phyloP scores from a whole-genome alignment of 2,113 vertebrate species.

The Scomber scombrus region DNA sequence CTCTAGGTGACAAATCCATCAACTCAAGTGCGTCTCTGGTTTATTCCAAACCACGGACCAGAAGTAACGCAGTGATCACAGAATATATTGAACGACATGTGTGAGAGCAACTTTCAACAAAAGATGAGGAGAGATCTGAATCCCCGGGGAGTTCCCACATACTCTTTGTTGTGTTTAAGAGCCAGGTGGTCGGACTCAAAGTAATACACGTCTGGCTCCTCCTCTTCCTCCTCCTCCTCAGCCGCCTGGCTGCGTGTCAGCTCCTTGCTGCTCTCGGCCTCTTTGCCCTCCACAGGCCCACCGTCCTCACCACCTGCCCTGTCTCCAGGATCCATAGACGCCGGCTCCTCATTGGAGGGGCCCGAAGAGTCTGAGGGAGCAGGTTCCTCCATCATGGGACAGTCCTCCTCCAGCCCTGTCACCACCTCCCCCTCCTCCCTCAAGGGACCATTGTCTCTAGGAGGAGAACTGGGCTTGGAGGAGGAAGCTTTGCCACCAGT shows the following conservation, averaged over 20 bases:
- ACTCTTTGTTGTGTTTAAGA: constrained; percentile 99
- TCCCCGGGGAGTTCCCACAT: constrained; percentile 85
- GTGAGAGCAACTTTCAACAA: constrained; percentile 34
- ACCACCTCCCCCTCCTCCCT: constrained; percentile 87
- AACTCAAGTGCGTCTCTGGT: background rate
- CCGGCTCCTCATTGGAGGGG: constrained; percentile 72
- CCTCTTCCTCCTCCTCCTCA: constrained; percentile 88
- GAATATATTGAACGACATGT: constrained; percentile 44
- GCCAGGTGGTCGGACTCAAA: constrained; percentile 99
- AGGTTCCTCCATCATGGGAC: constrained; percentile 78
- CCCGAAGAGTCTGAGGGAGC: constrained; percentile 76
- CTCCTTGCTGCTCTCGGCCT: constrained; percentile 88
- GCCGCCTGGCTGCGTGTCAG: constrained; percentile 81
- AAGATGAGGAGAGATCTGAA: constrained; percentile 37
- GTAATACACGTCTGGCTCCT: constrained; percentile 99
- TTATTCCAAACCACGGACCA: constrained; percentile 38
- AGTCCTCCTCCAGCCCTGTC: constrained; percentile 74
- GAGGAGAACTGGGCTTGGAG: constrained; percentile 90
- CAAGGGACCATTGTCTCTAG: constrained; percentile 90
- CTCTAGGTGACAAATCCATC: background rate
- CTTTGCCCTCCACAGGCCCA: constrained; percentile 80
- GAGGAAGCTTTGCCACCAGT: constrained; percentile 87
- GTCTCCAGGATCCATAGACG: constrained; percentile 78
- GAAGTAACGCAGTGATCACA: constrained; percentile 32
- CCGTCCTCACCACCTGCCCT: constrained; percentile 78